These are phyloP conservation scores for Kradibia gibbosae DNA, from an alignment of 1,140 invertebrate genomes.

Conservation along the genomic window DNA sequence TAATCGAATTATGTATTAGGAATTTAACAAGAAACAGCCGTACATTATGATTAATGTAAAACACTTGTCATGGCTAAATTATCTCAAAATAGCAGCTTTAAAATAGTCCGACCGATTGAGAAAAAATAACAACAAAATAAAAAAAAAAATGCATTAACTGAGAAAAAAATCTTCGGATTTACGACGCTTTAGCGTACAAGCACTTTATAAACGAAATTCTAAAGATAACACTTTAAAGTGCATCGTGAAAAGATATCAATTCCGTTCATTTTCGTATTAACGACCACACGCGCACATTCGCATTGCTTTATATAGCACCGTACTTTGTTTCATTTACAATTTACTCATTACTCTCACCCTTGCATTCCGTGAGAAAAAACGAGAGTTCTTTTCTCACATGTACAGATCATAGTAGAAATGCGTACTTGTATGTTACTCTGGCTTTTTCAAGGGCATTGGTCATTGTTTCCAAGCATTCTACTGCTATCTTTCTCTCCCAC, in stretches of 20 bases:
- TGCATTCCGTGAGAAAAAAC: slow-evolving; percentile 12
- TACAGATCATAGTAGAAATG: slow-evolving; percentile 29
- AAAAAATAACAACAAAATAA: neutral
- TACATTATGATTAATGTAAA: neutral
- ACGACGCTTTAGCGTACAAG: neutral
- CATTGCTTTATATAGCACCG: neutral
- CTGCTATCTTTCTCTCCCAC: slow-evolving; percentile 1
- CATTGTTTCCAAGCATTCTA: slow-evolving; percentile 35
- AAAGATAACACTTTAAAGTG: slow-evolving; percentile 28
- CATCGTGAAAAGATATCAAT: slow-evolving; percentile 6
- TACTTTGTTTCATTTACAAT: slow-evolving; percentile 23
- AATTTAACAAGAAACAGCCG: neutral
- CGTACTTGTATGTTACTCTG: neutral
- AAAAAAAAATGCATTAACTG: neutral
- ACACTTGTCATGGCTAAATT: neutral
- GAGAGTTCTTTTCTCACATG: slow-evolving; percentile 17
- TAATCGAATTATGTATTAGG: neutral
- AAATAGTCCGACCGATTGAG: neutral
- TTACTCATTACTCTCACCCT: neutral
- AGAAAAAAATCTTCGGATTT: neutral
- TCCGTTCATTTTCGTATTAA: neutral
- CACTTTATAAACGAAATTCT: slow-evolving; percentile 4
- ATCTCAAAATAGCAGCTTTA: neutral
- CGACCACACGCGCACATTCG: neutral
- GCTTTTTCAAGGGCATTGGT: slow-evolving; percentile 45